Percentiles rank a stretch among this genome's conserved stretches.
These are phyloP conservation scores for Parnassius mnemosyne DNA, from an alignment of 2,888 invertebrate genomes.

Conservation along the genomic window DNA sequence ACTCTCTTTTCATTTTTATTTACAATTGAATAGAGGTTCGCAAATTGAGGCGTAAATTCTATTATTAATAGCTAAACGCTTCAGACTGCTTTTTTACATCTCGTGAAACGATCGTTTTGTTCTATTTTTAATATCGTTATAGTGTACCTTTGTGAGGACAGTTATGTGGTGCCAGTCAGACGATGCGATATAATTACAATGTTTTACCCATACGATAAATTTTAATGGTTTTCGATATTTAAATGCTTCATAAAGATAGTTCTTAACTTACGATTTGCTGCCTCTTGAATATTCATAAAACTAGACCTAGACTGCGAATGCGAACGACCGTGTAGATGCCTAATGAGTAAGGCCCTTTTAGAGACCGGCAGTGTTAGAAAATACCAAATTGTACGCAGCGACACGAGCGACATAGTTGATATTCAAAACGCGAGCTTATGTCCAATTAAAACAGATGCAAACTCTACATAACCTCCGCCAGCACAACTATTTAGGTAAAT, in stretches of 20 bases:
- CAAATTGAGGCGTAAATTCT: slow-evolving; percentile 51
- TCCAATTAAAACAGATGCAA: slow-evolving; percentile 49
- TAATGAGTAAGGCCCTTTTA: slow-evolving; percentile 69
- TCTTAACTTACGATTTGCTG: slow-evolving; percentile 58
- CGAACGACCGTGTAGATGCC: slow-evolving; percentile 54
- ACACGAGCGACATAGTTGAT: slow-evolving; percentile 54
- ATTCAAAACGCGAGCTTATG: slow-evolving; percentile 57
- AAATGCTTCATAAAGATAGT: slow-evolving; percentile 56
- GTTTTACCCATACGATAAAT: slow-evolving; percentile 56
- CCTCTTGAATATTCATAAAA: slow-evolving; percentile 70
- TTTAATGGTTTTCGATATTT: slow-evolving; percentile 56
- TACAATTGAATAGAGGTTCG: slow-evolving; percentile 58
- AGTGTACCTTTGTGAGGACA: slow-evolving; percentile 45
- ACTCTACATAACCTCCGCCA: slow-evolving; percentile 11
- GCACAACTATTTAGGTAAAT: slow-evolving; percentile 1
- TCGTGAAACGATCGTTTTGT: slow-evolving; percentile 28
- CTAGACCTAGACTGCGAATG: slow-evolving; percentile 41
- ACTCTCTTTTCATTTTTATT: slow-evolving; percentile 62
- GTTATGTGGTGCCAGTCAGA: slow-evolving; percentile 51
- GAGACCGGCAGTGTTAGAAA: slow-evolving; percentile 61
- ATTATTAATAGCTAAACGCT: slow-evolving; percentile 50
- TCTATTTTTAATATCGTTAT: slow-evolving; percentile 28
- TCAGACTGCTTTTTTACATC: slow-evolving; percentile 21
- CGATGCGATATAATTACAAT: slow-evolving; percentile 61
- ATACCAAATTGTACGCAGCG: slow-evolving; percentile 65